Evolutionary conservation across 2,797 vertebrate species (phyloP).

Genomic region (Lindbergichthys nudifrons): DNA sequence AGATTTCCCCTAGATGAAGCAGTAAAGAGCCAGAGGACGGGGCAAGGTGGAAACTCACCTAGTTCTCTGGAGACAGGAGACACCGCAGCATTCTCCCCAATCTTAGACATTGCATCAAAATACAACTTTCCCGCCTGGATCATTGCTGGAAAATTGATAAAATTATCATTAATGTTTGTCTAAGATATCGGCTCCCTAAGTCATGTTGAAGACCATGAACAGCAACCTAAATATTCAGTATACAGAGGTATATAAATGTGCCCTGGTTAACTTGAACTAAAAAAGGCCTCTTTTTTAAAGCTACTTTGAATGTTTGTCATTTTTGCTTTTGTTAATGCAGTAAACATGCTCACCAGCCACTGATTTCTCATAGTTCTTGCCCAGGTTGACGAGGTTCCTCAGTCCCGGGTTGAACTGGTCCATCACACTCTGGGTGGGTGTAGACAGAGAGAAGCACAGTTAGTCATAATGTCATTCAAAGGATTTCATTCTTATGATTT

Average conservation of each 20-base stretch:
- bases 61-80: constrained; percentile 96
- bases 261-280: background rate
- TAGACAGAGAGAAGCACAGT: constrained; percentile 29
- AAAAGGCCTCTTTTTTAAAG: background rate
- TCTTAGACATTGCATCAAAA: constrained; percentile 95
- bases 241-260: background rate
- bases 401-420: constrained; percentile 98
- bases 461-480: constrained; percentile 1
- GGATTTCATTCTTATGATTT: background rate
- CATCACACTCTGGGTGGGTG: constrained; percentile 92
- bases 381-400: constrained; percentile 96
- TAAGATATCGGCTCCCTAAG: constrained; percentile 3
- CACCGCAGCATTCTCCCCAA: constrained; percentile 92
- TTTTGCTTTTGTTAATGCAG: background rate
- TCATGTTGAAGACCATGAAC: constrained; percentile 6
- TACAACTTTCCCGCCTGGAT: constrained; percentile 93
- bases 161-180: constrained; percentile 50
- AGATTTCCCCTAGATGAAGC: constrained; percentile 18
- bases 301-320: background rate
- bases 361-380: constrained; percentile 98
- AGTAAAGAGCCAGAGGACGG: constrained; percentile 26
- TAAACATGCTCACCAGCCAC: constrained; percentile 89
- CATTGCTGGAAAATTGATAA: constrained; percentile 88
- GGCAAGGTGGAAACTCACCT: constrained; percentile 85
- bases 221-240: background rate